Evolutionary conservation across 2,888 invertebrate species (phyloP), one percentile per base, ranked within the genome.

Genomic region (Pseudoips prasinana): DNA sequence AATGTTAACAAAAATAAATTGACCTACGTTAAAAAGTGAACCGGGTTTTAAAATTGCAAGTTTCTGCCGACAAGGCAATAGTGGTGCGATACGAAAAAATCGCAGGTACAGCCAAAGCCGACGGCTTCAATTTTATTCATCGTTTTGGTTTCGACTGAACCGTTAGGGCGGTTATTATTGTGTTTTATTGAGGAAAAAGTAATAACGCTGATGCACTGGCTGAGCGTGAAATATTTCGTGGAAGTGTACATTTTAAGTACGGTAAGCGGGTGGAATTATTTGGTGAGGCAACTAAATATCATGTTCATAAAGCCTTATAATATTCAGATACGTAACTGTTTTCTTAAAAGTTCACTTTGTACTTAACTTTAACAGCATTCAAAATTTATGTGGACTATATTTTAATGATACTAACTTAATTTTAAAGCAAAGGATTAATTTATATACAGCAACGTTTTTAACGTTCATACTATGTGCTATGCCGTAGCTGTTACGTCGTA

Each of bases 101-200:
- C 46, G 51, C 49, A 46, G 39, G 41, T 36, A 66, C 64, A 69
- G 69, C 68, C 65, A 54, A 75, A 76, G 72, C 73, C 71, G 73
- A 68, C 71, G 63, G 69, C 36, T 49, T 29, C 45, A 31, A 47
- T 49, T 61, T 62, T 47, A 45, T 51, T 55, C 55, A 56, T 39
- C 54, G 56, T 56, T 56, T 55, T 56, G 48, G 42, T 36, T 36
- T 29, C 25, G 24, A 29, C 25, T 19, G 38, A 48, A 55, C 50
- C 38, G 52, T 46, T 52, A 46, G 37, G 30, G 32, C 43, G 33
- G 43, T 49, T 56, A 56, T 56, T 55, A 55, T 55, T 56, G 56
- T 56, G 44, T 52, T 55, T 56, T 44, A 39, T 52, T 46, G 52
- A 46, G 46, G 52, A 46, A 55, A 39, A 55, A 56, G 56, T 56